Base-by-base conservation (phyloP, 2,888 invertebrate genomes). In the Heterodera filipjevi region DNA sequence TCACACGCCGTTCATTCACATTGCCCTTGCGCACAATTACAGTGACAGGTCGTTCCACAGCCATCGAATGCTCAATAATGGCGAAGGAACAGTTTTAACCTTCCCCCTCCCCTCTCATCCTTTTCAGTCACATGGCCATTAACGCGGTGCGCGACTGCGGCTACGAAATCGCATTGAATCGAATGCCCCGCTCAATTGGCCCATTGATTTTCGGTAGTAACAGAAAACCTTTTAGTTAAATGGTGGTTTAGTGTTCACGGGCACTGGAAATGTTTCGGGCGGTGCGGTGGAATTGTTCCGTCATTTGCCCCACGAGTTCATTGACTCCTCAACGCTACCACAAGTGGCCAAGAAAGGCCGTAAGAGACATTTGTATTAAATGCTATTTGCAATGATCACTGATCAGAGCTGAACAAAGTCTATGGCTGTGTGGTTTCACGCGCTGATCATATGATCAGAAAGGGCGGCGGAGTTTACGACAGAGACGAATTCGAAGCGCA, bases 1-100 rank as follows among this genome's bases (percentile, higher is more conserved):
- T 90, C 99, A 99, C 89, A 99, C 99, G 0, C 99, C 99, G 0
- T 99, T 99, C 89, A 96, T 99, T 93, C 96, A 99, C 89, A 95
- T 99, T 82, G 98, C 96, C 0, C 95, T 96, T 6, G 96, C 99
- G 0, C 99, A 99, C 89, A 99, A 99, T 90, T 99, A 99, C 90
- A 92, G 98, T 53, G 96, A 95, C 90, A 96, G 95, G 0, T 72
- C 22, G 49, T 30, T 14, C 5, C 35, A 73, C 22, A 27, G 32
- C 59, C 32, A 22, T 19, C 22, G 22, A 71, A 44, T 22, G 16
- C 16, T 22, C 32, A 39, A 22, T 72, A n/a, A n/a, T n/a, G n/a
- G n/a, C n/a, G n/a, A n/a, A n/a, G n/a, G n/a, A n/a, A n/a, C n/a
- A n/a, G n/a, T n/a, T n/a, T n/a, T n/a, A n/a, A n/a, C n/a, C n/a